Conservation (phyloP, 2,888 invertebrate species). For the Euphydryas editha region DNA sequence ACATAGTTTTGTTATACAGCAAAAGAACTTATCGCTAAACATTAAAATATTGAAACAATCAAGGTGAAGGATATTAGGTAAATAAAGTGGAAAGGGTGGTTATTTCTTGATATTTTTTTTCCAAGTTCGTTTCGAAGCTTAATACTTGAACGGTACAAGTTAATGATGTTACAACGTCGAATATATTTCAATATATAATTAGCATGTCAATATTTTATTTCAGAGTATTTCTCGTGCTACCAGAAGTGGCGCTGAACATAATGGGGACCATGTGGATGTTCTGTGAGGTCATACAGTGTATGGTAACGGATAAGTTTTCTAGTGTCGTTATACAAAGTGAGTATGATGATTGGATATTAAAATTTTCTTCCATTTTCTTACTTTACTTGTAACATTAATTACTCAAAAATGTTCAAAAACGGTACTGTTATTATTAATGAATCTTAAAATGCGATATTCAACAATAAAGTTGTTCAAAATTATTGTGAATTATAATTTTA, state of each 20-base stretch:
- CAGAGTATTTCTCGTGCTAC: constrained; percentile 89
- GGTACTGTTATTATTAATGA: not conserved
- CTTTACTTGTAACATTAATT: no score
- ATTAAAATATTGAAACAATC: no score
- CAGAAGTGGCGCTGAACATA: constrained; percentile 91
- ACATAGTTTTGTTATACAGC: no score
- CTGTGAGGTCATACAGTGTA: constrained; percentile 87
- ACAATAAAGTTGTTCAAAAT: not conserved
- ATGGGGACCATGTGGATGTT: constrained; percentile 93
- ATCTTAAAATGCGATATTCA: not conserved
- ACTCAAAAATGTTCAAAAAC: not conserved
- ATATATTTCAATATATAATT: not conserved
- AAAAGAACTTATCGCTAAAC: no score
- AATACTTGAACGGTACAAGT: no score
- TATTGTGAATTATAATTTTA: constrained; percentile 1
- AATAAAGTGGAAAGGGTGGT: no score
- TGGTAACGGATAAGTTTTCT: constrained; percentile 86
- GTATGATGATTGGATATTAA: constrained; percentile 43
- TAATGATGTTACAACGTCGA: not conserved
- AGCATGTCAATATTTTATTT: constrained; percentile 44
- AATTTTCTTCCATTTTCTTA: no score
- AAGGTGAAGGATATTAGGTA: no score
- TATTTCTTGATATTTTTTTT: no score
- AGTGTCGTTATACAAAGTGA: constrained; percentile 89
- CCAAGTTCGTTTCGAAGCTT: no score